These are phyloP conservation scores for Phyllotis vaccarum DNA, from an alignment of 2,797 vertebrate genomes.

Conservation along the genomic window DNA sequence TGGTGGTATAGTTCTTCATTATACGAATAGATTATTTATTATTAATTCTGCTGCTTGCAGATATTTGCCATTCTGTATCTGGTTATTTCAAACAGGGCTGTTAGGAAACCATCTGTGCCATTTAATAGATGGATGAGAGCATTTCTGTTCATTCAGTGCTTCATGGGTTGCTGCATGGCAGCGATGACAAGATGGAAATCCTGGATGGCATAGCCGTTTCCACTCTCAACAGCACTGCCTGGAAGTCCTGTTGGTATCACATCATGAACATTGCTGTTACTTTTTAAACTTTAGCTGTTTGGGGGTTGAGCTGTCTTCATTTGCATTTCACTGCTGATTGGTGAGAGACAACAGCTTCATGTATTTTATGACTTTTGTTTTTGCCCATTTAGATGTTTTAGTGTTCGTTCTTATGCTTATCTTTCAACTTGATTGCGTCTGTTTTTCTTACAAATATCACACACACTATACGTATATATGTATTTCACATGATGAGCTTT, in stretches of 20 bases:
- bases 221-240: neutral
- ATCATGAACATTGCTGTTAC: neutral
- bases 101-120: slow-evolving; percentile 11
- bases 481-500: neutral
- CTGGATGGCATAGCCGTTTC: neutral
- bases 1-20: neutral
- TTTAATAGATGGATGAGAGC: neutral
- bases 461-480: neutral
- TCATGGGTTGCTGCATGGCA: neutral
- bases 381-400: neutral
- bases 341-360: neutral
- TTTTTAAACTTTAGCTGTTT: slow-evolving; percentile 1
- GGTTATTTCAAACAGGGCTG: neutral
- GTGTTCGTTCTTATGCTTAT: slow-evolving; percentile 10
- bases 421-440: slow-evolving; percentile 36
- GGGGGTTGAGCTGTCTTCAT: neutral
- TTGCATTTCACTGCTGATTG: neutral
- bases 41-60: neutral
- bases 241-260: neutral
- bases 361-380: neutral
- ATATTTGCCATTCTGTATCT: neutral
- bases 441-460: neutral
- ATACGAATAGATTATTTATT: neutral
- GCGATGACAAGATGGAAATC: neutral
- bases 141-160: neutral